Conservation (phyloP, 2,113 vertebrate species). For the Oncorhynchus masou region DNA sequence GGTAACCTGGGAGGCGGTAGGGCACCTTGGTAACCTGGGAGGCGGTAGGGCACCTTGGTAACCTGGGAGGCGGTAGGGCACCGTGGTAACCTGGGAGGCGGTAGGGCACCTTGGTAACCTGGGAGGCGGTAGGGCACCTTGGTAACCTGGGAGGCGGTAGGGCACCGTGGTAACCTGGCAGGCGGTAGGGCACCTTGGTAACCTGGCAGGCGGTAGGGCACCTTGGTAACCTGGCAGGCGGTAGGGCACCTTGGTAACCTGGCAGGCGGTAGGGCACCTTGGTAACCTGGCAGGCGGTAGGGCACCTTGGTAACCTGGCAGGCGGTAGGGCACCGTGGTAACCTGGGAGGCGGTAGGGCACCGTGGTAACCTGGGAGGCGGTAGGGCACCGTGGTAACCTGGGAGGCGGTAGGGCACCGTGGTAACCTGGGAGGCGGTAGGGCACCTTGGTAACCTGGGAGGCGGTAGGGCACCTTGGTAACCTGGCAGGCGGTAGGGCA, state of each 20-base stretch:
- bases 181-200: constrained; percentile 7
- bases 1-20: neutral
- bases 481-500: neutral
- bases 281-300: neutral
- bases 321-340: constrained; percentile 10
- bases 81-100: constrained; percentile 1
- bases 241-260: constrained; percentile 11
- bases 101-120: constrained; percentile 12
- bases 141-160: neutral
- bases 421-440: neutral
- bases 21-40: neutral
- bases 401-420: constrained; percentile 7
- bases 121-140: constrained; percentile 4
- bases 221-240: constrained; percentile 6
- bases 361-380: too few relatives aligned
- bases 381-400: constrained; percentile 13
- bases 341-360: neutral
- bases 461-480: constrained; percentile 8
- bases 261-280: constrained; percentile 9
- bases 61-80: neutral
- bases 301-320: neutral
- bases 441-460: constrained; percentile 12
- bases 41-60: constrained; percentile 10
- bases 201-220: neutral
- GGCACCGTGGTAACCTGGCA: constrained; percentile 13